A percentile compares a stretch with the other conserved stretches of the same genome.
These are phyloP conservation scores for Deilephila elpenor DNA, from an alignment of 2,888 invertebrate species.

Conservation along the genomic window DNA sequence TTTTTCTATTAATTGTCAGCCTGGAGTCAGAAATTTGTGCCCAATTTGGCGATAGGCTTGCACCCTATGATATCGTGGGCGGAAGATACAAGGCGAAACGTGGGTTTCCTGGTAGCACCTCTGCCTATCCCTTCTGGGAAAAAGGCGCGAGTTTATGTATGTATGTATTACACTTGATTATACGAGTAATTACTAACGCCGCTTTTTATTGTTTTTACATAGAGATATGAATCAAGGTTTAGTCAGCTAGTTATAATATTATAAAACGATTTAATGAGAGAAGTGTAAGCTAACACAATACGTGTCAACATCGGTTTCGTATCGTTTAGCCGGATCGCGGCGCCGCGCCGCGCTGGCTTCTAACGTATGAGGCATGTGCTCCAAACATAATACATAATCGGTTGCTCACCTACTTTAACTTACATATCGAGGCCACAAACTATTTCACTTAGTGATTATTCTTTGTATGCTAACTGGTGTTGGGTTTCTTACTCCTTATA, in stretches of 20 bases:
- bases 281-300: background rate
- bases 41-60: too few species aligned
- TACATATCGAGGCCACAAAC: conserved; percentile 2
- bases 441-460: background rate
- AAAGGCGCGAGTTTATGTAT: too few species aligned
- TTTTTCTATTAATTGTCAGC: too few species aligned
- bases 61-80: too few species aligned
- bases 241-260: background rate
- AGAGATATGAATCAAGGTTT: too few species aligned
- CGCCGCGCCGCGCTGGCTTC: conserved; percentile 5
- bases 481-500: background rate
- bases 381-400: conserved; percentile 17
- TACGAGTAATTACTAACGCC: too few species aligned
- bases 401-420: conserved; percentile 22
- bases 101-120: too few species aligned
- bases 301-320: background rate
- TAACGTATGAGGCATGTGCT: background rate
- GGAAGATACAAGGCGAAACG: too few species aligned
- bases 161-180: too few species aligned
- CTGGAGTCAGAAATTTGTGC: too few species aligned
- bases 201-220: too few species aligned
- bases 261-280: background rate
- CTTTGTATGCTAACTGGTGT: background rate
- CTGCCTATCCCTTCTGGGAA: too few species aligned
- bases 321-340: background rate